Base-by-base conservation (phyloP, 2,888 invertebrate genomes). In the Smittia aterrima region DNA sequence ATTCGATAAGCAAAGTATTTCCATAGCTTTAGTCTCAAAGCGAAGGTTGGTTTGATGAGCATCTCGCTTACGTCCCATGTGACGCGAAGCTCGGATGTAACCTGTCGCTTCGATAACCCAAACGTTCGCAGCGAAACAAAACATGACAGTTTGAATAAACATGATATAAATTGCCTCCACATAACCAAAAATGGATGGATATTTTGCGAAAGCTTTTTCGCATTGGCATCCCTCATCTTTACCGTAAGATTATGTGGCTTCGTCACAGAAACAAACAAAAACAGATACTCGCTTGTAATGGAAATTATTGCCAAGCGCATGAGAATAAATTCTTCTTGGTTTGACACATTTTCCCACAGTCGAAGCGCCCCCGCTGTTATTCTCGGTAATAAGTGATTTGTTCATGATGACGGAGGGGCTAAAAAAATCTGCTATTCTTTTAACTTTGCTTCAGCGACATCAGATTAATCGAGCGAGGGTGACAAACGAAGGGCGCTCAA, bases 291-390 rank as follows among this genome's bases (percentile, higher is more conserved):
- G n/a, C n/a, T n/a, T n/a, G n/a, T n/a, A n/a, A n/a, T n/a, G 38
- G 47, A 47, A 47, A 47, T 47, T 47, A 47, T 47, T 47, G 16
- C 47, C 11, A n/a, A 47, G 16, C n/a, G 47, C n/a, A 47, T 2
- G 16, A 47, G 16, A 47, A 47, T n/a, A 47, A 47, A 47, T 13
- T 47, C 11, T 47, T 47, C n/a, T 47, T 16, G 47, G 11, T 47
- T 47, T 47, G 47, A 47, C 47, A 47, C 47, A 16, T 47, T 47
- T 47, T 47, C 47, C 47, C 47, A n/a, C 47, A n/a, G 47, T 47
- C 16, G 47, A 6, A 7, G 2, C 47, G 11, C 47, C 16, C 47
- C 47, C 47, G n/a, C 16, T 3, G 47, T 47, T 47, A 47, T 47
- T 47, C 47, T 32, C 32, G 9, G 32, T 32, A 47, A n/a, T 47